phyloP scores from a whole-genome alignment of 2,113 vertebrate genomes.

The Brachypteracias leptosomus region DNA sequence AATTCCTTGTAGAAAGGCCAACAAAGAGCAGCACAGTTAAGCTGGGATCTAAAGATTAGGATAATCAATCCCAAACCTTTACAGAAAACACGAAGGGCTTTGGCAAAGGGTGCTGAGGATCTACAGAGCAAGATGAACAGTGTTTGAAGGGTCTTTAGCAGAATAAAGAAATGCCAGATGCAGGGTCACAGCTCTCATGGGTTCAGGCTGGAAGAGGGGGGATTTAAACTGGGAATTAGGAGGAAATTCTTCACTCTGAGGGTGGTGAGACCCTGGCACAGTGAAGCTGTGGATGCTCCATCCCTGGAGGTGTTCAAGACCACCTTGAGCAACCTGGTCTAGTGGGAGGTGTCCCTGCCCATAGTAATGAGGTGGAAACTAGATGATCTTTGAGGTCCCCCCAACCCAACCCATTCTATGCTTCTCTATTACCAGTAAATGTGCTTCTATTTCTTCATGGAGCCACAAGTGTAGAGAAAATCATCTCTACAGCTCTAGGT shows the following conservation, averaged over 20 bases:
- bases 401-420: not conserved
- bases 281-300: too few species aligned
- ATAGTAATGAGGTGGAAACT: not conserved
- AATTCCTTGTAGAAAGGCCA: constrained; percentile 31
- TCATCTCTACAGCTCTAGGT: rapidly evolving
- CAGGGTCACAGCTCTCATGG: not conserved
- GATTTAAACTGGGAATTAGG: too few species aligned
- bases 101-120: not conserved
- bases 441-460: not conserved
- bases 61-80: not conserved
- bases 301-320: too few species aligned
- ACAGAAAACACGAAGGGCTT: not conserved
- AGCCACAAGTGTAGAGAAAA: rapidly evolving
- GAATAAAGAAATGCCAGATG: not conserved
- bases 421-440: not conserved
- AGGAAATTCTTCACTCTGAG: too few species aligned
- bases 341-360: too few species aligned
- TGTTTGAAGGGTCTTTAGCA: not conserved
- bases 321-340: too few species aligned
- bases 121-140: not conserved
- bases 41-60: not conserved
- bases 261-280: too few species aligned
- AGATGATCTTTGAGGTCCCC: too few species aligned
- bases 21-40: not conserved
- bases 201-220: too few species aligned